Percentiles rank a stretch among this genome's conserved stretches.
Conservation (phyloP, 92 coral and sea anemone genomes). For the Isaurus tuberculatus region DNA sequence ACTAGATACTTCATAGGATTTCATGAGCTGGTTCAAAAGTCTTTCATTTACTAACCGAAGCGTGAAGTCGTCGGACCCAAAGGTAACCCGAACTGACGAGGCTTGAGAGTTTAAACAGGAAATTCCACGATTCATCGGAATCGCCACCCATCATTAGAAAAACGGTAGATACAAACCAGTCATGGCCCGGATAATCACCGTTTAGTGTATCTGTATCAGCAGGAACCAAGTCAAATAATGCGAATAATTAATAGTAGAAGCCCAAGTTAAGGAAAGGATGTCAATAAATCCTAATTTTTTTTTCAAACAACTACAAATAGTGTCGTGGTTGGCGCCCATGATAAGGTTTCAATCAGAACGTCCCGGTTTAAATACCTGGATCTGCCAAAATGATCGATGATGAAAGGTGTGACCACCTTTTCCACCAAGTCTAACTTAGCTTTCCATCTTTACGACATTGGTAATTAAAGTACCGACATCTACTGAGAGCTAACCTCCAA, state of each 20-base stretch:
- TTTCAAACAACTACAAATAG: too few relatives aligned
- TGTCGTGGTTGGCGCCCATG: too few relatives aligned
- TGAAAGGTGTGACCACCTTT: too few relatives aligned
- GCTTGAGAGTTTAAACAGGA: constrained; percentile 92
- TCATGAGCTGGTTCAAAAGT: background rate
- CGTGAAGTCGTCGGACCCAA: constrained; percentile 96
- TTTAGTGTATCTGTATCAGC: constrained; percentile 71
- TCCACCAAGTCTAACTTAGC: too few relatives aligned
- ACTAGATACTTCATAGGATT: too few relatives aligned
- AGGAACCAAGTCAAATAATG: too few relatives aligned
- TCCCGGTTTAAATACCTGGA: too few relatives aligned
- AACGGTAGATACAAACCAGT: constrained; percentile 98
- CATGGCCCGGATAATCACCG: constrained; percentile 94
- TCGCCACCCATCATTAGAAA: constrained; percentile 97
- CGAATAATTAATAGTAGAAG: background rate
- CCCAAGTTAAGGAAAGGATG: constrained; percentile 2
- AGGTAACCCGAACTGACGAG: constrained; percentile 98
- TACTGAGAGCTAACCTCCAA: too few relatives aligned
- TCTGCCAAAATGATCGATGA: too few relatives aligned
- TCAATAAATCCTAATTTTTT: background rate
- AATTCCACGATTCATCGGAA: constrained; percentile 89
- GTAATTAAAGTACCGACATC: too few relatives aligned
- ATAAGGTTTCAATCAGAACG: too few relatives aligned
- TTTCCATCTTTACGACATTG: too few relatives aligned
- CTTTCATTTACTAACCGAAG: constrained; percentile 78